phyloP scores from a whole-genome alignment of 1,140 invertebrate genomes.

The Cephus cinctus region DNA sequence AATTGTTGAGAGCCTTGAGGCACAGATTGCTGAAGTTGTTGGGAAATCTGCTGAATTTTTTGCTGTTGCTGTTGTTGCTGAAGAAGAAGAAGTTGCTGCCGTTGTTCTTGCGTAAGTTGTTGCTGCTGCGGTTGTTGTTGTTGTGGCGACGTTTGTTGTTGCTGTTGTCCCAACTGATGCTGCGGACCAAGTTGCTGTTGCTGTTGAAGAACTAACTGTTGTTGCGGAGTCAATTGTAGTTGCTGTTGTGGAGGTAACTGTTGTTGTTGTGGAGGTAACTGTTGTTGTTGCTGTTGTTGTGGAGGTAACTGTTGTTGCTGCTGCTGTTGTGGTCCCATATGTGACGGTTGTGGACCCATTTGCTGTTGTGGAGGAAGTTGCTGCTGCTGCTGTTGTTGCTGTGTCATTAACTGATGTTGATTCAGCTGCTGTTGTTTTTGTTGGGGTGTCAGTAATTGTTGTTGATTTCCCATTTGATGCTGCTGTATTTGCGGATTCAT shows the following conservation, averaged over 20 bases:
- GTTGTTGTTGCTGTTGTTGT: conserved; percentile 22
- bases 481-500: conserved; percentile 17
- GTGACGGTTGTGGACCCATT: conserved; percentile 34
- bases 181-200: conserved; percentile 44
- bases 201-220: conserved; percentile 37
- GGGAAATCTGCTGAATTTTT: conserved; percentile 54
- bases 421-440: conserved; percentile 6
- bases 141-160: conserved; percentile 23
- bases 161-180: conserved; percentile 39
- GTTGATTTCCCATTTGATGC: conserved; percentile 1
- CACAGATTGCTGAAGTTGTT: conserved; percentile 52
- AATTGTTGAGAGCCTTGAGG: conserved; percentile 59
- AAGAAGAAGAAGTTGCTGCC: conserved; percentile 45
- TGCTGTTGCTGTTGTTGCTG: conserved; percentile 48
- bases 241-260: conserved; percentile 30
- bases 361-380: no score
- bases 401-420: conserved; percentile 25
- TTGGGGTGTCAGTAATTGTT: conserved; percentile 7
- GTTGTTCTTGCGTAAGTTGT: conserved; percentile 44
- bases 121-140: conserved; percentile 25
- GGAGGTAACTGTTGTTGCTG: conserved; percentile 28
- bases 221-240: conserved; percentile 37
- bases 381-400: no score
- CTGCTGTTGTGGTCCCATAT: conserved; percentile 14
- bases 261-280: conserved; percentile 23